Evolutionary conservation across 2,797 vertebrate genomes (phyloP).

Genomic region (Podargus strigoides): DNA sequence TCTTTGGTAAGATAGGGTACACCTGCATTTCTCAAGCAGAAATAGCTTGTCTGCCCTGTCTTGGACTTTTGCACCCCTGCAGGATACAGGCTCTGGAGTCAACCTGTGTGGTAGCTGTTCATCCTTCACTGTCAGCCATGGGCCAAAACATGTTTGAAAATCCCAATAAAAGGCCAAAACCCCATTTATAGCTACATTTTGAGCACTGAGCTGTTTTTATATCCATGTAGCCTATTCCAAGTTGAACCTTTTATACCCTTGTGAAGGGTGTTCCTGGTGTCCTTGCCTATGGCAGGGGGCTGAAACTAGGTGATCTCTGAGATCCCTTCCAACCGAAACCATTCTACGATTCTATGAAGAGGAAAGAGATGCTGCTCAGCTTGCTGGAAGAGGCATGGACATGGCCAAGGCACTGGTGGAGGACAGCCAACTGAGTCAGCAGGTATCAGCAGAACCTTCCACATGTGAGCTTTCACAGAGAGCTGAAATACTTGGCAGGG

Average conservation of each 20-base stretch:
- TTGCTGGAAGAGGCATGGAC: neutral
- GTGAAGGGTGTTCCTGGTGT: too few relatives aligned
- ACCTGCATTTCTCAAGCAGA: neutral
- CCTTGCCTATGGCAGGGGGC: too few relatives aligned
- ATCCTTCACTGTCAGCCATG: neutral
- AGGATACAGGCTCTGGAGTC: neutral
- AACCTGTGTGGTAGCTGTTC: accelerated
- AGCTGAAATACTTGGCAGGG: neutral
- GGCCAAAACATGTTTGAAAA: neutral
- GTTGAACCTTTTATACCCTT: neutral
- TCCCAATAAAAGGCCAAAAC: neutral
- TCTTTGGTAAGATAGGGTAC: neutral
- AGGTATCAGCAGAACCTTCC: neutral
- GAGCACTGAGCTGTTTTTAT: neutral
- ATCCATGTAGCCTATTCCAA: neutral
- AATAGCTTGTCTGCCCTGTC: neutral
- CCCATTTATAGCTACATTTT: neutral
- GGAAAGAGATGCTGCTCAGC: neutral
- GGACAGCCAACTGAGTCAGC: neutral
- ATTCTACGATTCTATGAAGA: too few relatives aligned
- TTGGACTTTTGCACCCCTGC: neutral
- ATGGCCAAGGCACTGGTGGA: accelerated
- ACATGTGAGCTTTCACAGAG: neutral
- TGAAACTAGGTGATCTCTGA: too few relatives aligned
- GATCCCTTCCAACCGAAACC: too few relatives aligned